Percentiles rank a stretch among this genome's conserved stretches.
Evolutionary conservation across 2,888 invertebrate genomes (phyloP).

Genomic region (Thalpophila matura): DNA sequence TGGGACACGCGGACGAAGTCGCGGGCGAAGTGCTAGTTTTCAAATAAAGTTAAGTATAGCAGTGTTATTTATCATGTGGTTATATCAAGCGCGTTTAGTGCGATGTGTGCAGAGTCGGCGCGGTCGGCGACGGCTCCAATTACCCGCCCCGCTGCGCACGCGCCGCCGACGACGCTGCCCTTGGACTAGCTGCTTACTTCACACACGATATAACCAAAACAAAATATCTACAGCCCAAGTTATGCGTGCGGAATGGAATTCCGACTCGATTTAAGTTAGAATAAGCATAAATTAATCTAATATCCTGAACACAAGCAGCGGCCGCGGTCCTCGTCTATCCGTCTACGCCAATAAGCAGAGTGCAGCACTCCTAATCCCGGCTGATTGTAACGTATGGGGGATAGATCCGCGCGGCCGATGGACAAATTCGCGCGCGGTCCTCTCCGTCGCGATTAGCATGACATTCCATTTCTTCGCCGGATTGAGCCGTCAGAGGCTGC

Average conservation of each 20-base stretch:
- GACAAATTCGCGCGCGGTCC: constrained; percentile 72
- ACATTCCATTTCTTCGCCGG: constrained; percentile 81
- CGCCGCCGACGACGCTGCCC: constrained; percentile 67
- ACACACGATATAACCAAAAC: constrained; percentile 66
- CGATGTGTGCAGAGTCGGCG: constrained; percentile 58
- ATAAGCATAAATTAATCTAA: constrained; percentile 37
- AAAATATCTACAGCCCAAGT: constrained; percentile 51
- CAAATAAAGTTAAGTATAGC: constrained; percentile 25
- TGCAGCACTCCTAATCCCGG: constrained; percentile 44
- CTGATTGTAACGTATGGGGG: constrained; percentile 79
- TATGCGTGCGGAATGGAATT: constrained; percentile 29
- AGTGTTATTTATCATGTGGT: constrained; percentile 54
- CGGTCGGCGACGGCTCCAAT: constrained; percentile 68
- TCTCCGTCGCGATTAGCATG: constrained; percentile 69
- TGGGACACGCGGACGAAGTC: too few species aligned
- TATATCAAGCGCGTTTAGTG: constrained; percentile 54
- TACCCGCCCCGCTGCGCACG: constrained; percentile 71
- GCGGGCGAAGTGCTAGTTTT: too few species aligned
- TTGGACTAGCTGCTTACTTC: constrained; percentile 74
- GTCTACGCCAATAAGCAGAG: constrained; percentile 41
- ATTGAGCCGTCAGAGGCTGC: constrained; percentile 86
- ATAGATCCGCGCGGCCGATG: constrained; percentile 58
- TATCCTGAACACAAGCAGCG: constrained; percentile 6
- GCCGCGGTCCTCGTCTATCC: constrained; percentile 19
- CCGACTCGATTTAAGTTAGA: constrained; percentile 27